Evolutionary conservation across 2,888 invertebrate genomes (phyloP), one percentile per base, ranked within the genome.

Genomic region (Athrips mouffetella): DNA sequence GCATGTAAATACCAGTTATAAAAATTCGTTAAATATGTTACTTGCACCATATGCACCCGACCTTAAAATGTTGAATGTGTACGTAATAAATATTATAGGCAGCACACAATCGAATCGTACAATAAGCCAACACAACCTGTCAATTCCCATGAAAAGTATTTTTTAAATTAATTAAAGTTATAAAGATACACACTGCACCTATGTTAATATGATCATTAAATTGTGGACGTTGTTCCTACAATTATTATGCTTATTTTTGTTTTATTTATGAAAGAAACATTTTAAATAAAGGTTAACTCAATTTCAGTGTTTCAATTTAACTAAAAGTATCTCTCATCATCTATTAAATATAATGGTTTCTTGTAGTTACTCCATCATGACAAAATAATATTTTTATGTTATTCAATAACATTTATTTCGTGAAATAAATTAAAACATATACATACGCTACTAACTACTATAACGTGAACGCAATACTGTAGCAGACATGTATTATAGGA

Each of bases 181-280:
- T 47, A 30, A 48, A 50, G 33, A 42, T 37, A 40, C 46, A 67
- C 63, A 64, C 59, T 61, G 61, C 67, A 71, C 62, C 57, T 63
- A 63, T 58, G 65, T 70, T 73, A 42, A 23, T 37, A 69, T 57
- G 53, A 65, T 65, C 59, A 68, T 70, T 66, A 67, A 68, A 72
- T 65, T 62, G 67, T 76, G 67, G 63, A 74, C 67, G 65, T 70
- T 71, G 71, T 67, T 69, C 61, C 66, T 67, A 67, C n/a, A n/a
- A n/a, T n/a, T 76, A 71, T 68, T 65, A 73, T 75, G 75, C 78
- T 74, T 75, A 76, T 37, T 47, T 75, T 78, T 76, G 77, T 80
- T 80, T 80, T 73, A 80, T 80, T 80, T 79, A 78, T 78, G 66
- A 74, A 70, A 65, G 62, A 79, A 71, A 71, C 62, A 69, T 73